These are phyloP conservation scores for Spialia ferax DNA, from an alignment of 2,888 invertebrate genomes.

Conservation along the genomic window DNA sequence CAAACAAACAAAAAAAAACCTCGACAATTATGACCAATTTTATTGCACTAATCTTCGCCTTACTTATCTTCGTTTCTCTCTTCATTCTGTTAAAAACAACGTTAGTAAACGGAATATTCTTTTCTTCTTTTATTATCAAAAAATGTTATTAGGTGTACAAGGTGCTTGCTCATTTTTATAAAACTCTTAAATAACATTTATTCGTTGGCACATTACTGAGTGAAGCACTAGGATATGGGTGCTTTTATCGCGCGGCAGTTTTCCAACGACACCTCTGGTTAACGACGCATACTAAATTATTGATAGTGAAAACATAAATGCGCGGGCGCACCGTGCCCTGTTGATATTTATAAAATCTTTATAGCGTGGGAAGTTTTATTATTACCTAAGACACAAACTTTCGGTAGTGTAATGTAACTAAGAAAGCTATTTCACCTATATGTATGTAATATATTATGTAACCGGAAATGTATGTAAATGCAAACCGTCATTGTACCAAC, in stretches of 20 bases:
- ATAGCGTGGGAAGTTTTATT: constrained; percentile 24
- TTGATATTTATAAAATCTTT: constrained; percentile 58
- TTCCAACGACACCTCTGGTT: constrained; percentile 24
- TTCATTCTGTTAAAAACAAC: no score
- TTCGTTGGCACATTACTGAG: constrained; percentile 37
- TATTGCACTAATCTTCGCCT: no score
- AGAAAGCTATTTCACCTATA: neutral
- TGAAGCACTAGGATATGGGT: constrained; percentile 17
- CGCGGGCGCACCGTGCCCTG: constrained; percentile 18
- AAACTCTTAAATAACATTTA: constrained; percentile 43
- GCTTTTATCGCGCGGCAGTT: constrained; percentile 24
- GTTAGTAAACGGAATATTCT: no score
- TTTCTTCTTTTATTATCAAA: no score
- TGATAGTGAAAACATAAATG: constrained; percentile 29
- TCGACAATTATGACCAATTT: no score
- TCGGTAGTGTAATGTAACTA: neutral
- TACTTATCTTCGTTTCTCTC: no score
- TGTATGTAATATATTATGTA: no score
- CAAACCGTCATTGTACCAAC: no score
- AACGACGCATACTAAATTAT: constrained; percentile 40
- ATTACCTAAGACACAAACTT: constrained; percentile 5
- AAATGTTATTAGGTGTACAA: no score
- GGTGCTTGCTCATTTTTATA: no score
- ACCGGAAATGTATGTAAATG: no score
- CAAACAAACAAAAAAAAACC: no score